phyloP scores from a whole-genome alignment of 1,140 invertebrate genomes.

The Ericerus pela region DNA sequence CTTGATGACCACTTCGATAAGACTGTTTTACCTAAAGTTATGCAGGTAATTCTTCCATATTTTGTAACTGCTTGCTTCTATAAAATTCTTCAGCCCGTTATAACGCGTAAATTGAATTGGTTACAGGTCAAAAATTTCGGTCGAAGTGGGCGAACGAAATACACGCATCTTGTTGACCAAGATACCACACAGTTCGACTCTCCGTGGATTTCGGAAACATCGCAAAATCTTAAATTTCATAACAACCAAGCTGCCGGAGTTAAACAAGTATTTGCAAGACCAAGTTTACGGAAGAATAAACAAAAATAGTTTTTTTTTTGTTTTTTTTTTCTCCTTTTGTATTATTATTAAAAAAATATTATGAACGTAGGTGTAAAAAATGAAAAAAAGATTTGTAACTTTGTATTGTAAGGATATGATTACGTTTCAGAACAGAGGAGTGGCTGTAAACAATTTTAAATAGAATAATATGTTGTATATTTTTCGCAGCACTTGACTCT shows the following conservation, averaged over 20 bases:
- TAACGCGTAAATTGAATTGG: too few species aligned
- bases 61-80: too few species aligned
- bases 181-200: conserved; percentile 97
- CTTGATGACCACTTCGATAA: conserved; percentile 99
- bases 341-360: conserved; percentile 16
- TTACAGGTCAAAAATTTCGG: conserved; percentile 94
- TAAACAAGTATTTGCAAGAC: conserved; percentile 83
- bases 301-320: conserved; percentile 15
- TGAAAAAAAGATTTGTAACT: too few species aligned
- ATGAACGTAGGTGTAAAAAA: too few species aligned
- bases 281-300: conserved; percentile 45
- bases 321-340: conserved; percentile 11
- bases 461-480: too few species aligned
- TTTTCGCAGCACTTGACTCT: too few species aligned
- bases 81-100: too few species aligned
- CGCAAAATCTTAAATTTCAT: conserved; percentile 80
- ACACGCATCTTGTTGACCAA: conserved; percentile 97
- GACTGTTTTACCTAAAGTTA: conserved; percentile 95
- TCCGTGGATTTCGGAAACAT: conserved; percentile 84
- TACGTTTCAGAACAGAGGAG: too few species aligned
- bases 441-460: too few species aligned
- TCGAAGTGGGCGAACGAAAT: conserved; percentile 93
- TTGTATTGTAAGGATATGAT: too few species aligned
- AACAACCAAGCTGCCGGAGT: conserved; percentile 85
- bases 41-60: conserved; percentile 54